These are phyloP conservation scores for Xylota segnis DNA, from an alignment of 2,888 invertebrate species.

Conservation along the genomic window DNA sequence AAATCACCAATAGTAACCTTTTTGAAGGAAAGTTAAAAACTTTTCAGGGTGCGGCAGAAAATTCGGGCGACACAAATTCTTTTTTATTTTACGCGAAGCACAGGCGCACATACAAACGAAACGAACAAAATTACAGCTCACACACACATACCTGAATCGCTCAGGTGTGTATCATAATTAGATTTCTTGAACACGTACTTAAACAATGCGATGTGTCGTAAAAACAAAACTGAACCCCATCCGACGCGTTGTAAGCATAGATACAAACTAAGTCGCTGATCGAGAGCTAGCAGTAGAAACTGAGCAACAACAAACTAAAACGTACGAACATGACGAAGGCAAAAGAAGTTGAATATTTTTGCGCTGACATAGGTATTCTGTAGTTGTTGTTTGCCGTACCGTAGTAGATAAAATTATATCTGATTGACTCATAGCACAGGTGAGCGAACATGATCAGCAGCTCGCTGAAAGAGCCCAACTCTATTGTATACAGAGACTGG, in stretches of 20 bases:
- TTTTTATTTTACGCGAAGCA: slow-evolving; percentile 64
- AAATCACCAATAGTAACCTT: slow-evolving; percentile 24
- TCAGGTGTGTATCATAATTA: slow-evolving; percentile 76
- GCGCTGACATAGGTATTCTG: slow-evolving; percentile 60
- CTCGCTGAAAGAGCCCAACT: slow-evolving; percentile 64
- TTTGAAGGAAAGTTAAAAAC: slow-evolving; percentile 44
- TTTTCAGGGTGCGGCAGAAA: slow-evolving; percentile 75
- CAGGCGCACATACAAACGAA: slow-evolving; percentile 53
- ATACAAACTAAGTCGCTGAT: slow-evolving; percentile 69
- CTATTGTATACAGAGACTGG: slow-evolving; percentile 38
- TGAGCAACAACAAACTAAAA: slow-evolving; percentile 57
- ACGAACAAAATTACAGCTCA: slow-evolving; percentile 62
- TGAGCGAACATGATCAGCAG: slow-evolving; percentile 69
- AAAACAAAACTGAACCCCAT: slow-evolving; percentile 67
- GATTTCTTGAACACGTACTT: slow-evolving; percentile 74
- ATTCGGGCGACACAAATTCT: slow-evolving; percentile 63
- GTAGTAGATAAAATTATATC: slow-evolving; percentile 65
- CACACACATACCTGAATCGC: slow-evolving; percentile 43
- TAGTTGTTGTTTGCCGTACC: slow-evolving; percentile 45
- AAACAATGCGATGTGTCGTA: slow-evolving; percentile 58
- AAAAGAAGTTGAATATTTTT: slow-evolving; percentile 66
- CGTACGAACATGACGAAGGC: slow-evolving; percentile 26
- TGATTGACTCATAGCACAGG: slow-evolving; percentile 73
- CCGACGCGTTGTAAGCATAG: slow-evolving; percentile 70
- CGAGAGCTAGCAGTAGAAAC: slow-evolving; percentile 57